Evolutionary conservation across 2,113 vertebrate species (phyloP), one percentile per base, ranked within the genome.

Genomic region (Grammomys surdaster): DNA sequence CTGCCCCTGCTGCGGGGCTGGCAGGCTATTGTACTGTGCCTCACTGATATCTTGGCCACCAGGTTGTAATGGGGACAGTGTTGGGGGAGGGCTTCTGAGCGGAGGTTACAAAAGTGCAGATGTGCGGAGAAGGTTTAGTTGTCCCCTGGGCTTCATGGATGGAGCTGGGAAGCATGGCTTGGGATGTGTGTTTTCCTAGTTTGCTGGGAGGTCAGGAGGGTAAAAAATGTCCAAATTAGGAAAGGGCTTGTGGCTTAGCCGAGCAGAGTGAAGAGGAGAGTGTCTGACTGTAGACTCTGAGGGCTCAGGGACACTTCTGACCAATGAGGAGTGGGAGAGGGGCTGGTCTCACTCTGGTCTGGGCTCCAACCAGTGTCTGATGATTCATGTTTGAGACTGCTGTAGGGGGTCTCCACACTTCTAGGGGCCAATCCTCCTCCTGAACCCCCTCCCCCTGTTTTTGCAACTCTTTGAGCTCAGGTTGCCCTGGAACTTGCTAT

Each of bases 211-310:
- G 63, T 90, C 96, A 93, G 70, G 80, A 84, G 94, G n/a, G 17
- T 7, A 20, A 48, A 97, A 90, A 97, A 98, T 97, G 78, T 89
- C 98, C 98, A 97, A 97, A 97, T 98, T 98, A 97, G 98, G 98
- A 82, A 94, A 88, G 76, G 58, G 88, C 85, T 78, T n/a, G 58
- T 87, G 95, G 93, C 92, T 95, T 93, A 89, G 33, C 90, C 63
- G 95, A 97, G 95, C 89, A 87, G 69, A 67, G 60, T 12, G 63
- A 65, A 58, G 86, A 91, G 88, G 70, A 67, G 94, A 97, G 78
- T 89, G 92, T 97, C 82, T 31, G 31, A 28, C 84, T 43, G 11
- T 63, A 96, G 97, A 96, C 82, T 84, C 76, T 65, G 78, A 97
- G 96, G 94, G 94, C 95, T 63, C 75, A 40, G 58, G 69, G 95